Evolutionary conservation across 2,113 vertebrate genomes (phyloP), one percentile per base, ranked within the genome.

Genomic region (Calyptomena viridis): DNA sequence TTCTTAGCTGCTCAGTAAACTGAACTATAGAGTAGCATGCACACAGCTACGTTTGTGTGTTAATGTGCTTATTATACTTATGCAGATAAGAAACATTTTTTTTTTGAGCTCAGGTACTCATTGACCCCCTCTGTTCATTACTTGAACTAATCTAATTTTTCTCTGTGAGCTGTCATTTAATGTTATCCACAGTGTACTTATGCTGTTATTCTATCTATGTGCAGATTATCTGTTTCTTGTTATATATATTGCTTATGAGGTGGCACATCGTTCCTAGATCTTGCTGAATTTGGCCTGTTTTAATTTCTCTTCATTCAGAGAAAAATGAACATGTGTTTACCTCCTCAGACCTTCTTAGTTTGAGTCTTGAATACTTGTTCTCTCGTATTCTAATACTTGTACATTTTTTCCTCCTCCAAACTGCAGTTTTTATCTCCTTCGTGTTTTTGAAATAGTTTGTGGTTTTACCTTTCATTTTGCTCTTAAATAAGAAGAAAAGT

Each of bases 141-240:
- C 55, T 44, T 78, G 73, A 89, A 46, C 60, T 86, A 85, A 88
- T 94, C 64, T 84, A 84, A 82, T 86, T 89, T 58, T 84, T 90
- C 39, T 81, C 60, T 59, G 18, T 50, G 74, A 95, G 62, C 40
- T 39, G 39, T 90, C 52, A 46, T 73, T 73, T 84, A 63, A 49
- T 67, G 49, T 78, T 92, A 60, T 49, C 60, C 2, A 14, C 66
- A 72, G 46, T 0, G 0, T 87, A 30, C 39, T 92, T 88, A 71
- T 8, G 80, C 56, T 78, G 0, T 67, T 94, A 50, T 49, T 88
- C 68, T 93, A 46, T 50, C 67, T 80, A 1, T 0, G 4, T 77
- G 60, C 59, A 81, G 72, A 49, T 88, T 81, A 64, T 84, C 72
- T 74, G 40, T 55, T 82, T 17, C 75, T 78, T 73, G 16, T 58